Evolutionary conservation across 64 coral and sea anemone genomes (phyloP).

Genomic region (Montipora foliosa): DNA sequence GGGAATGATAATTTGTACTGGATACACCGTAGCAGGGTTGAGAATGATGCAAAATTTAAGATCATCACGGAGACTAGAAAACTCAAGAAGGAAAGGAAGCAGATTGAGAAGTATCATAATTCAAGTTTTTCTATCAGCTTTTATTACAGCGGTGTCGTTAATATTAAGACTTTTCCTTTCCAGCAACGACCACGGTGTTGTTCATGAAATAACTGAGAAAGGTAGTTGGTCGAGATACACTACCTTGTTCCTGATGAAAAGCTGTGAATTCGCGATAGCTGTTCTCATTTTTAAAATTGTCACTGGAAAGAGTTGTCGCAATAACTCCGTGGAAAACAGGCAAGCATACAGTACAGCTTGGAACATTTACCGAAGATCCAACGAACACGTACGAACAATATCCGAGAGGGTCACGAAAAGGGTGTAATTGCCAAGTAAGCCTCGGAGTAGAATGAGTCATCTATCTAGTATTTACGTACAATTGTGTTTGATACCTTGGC

Average conservation of each 20-base stretch:
- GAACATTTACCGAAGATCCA: not conserved
- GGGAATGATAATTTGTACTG: conserved; percentile 3
- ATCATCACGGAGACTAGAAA: not conserved
- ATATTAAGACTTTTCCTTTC: not conserved
- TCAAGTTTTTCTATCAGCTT: not conserved
- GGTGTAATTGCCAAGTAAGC: not conserved
- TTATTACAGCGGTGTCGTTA: not conserved
- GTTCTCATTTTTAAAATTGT: conserved; percentile 17
- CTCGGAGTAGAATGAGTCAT: no score
- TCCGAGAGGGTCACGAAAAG: not conserved
- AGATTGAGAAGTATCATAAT: not conserved
- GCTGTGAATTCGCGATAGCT: not conserved
- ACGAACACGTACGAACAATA: not conserved
- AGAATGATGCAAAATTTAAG: conserved; percentile 24
- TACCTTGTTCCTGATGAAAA: not conserved
- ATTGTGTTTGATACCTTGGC: no score
- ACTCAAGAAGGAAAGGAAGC: not conserved
- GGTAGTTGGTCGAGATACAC: not conserved
- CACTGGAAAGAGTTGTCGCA: not conserved
- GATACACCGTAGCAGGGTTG: not conserved
- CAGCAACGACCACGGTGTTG: not conserved
- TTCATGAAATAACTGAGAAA: not conserved
- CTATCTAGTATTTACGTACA: no score
- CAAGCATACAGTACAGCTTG: not conserved
- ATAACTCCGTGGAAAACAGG: not conserved